These are phyloP conservation scores for Leucoptera coffeella DNA, from an alignment of 2,888 invertebrate species.

Conservation along the genomic window DNA sequence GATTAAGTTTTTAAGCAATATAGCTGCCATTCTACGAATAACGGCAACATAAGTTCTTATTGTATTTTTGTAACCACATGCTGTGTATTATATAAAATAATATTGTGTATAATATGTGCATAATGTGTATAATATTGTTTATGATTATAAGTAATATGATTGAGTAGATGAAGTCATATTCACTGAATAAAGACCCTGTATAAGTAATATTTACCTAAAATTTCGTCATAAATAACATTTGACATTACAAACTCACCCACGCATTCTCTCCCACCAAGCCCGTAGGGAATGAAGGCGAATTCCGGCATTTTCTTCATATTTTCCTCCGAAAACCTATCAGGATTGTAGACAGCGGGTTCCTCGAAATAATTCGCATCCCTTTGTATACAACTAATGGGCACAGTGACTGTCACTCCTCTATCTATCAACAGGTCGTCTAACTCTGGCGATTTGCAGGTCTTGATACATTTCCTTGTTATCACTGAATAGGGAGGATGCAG, in stretches of 20 bases:
- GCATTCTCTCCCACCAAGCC: slow-evolving; percentile 38
- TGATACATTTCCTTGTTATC: slow-evolving; percentile 28
- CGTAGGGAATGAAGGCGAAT: slow-evolving; percentile 30
- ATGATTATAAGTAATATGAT: too few species aligned
- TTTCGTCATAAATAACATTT: too few species aligned
- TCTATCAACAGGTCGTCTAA: slow-evolving; percentile 23
- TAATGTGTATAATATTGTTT: too few species aligned
- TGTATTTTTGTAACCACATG: too few species aligned
- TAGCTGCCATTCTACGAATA: too few species aligned
- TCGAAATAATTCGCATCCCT: slow-evolving; percentile 22
- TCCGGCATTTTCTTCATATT: slow-evolving; percentile 14
- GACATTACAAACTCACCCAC: slow-evolving; percentile 25
- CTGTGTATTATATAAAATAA: too few species aligned
- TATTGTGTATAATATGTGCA: too few species aligned
- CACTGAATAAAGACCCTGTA: too few species aligned
- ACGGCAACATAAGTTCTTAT: too few species aligned
- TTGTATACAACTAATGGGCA: slow-evolving; percentile 32
- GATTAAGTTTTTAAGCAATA: too few species aligned
- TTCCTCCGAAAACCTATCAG: slow-evolving; percentile 25
- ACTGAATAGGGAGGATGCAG: slow-evolving; percentile 32
- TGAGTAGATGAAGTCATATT: too few species aligned
- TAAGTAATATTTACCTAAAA: too few species aligned
- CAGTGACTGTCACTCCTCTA: slow-evolving; percentile 23
- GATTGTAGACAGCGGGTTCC: slow-evolving; percentile 22
- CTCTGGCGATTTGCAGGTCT: slow-evolving; percentile 24